Conservation (phyloP, 2,797 vertebrate genomes). For the Lycodopsis pacificus region DNA sequence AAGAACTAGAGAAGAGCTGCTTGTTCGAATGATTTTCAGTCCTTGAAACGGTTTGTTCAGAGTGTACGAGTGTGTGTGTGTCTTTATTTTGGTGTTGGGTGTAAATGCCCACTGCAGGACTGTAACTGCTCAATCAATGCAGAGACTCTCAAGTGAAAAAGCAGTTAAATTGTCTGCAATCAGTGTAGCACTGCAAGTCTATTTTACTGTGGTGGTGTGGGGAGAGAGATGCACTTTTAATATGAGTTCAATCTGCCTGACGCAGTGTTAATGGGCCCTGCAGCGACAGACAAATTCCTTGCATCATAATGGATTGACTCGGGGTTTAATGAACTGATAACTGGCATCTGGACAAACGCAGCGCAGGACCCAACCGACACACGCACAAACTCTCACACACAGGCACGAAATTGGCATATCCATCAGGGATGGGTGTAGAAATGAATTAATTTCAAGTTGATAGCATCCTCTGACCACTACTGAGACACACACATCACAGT, state of each 20-base stretch:
- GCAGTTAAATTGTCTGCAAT: constrained; percentile 31
- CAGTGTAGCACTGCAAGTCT: constrained; percentile 15
- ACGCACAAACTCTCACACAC: constrained; percentile 2
- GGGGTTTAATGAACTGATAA: constrained; percentile 75
- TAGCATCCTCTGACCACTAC: constrained; percentile 44
- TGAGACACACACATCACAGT: constrained; percentile 1
- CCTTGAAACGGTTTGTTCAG: constrained; percentile 2
- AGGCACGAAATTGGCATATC: constrained; percentile 32
- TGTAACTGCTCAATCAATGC: constrained; percentile 23
- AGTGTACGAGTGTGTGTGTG: constrained; percentile 13
- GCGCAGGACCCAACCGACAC: constrained; percentile 13
- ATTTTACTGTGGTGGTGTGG: constrained; percentile 25
- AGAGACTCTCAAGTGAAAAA: constrained; percentile 22
- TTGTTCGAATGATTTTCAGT: constrained; percentile 44
- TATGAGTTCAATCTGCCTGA: constrained; percentile 64
- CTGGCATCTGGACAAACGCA: constrained; percentile 68
- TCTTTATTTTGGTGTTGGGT: constrained; percentile 16
- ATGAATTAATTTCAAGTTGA: constrained; percentile 48
- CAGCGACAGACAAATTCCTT: constrained; percentile 64
- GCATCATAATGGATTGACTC: constrained; percentile 69
- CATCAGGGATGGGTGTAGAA: constrained; percentile 52
- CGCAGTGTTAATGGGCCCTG: constrained; percentile 70
- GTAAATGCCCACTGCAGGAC: constrained; percentile 9
- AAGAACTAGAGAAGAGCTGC: constrained; percentile 26
- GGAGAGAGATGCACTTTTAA: constrained; percentile 71